Evolutionary conservation across 2,888 invertebrate genomes (phyloP), one percentile per base, ranked within the genome.

Genomic region (Stictocephala bisonia): DNA sequence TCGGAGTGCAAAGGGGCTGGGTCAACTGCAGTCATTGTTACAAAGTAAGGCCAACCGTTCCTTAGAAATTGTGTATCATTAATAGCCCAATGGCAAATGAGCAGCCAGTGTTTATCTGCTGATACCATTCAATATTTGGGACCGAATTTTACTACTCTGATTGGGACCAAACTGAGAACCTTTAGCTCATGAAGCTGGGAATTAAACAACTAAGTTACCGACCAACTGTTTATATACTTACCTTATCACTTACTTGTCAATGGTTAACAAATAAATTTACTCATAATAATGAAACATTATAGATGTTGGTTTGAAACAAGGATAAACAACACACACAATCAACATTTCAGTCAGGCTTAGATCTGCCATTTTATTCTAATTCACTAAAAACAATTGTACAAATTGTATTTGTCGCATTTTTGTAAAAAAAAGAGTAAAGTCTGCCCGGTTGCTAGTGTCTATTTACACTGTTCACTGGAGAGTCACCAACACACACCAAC

Each of bases 361-460:
- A 58, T 71, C 48, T 56, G 70, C 70, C 70, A 22, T 31, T 50
- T 58, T 71, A 41, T 56, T 70, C 70, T 71, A 71, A 71, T 58
- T 44, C 58, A 44, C 70, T 71, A 71, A 71, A 71, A 71, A 71
- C 70, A 71, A 71, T 71, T 71, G 70, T 71, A 71, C 70, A 71
- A 71, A 71, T 71, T 71, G 56, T 71, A 58, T 71, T 71, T 71
- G 58, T 71, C 70, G 70, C 35, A 58, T 71, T 71, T 71, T 67
- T 69, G 44, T 71, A 71, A 53, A 71, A 71, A 71, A 71, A 71
- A 44, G 48, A 22, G 29, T 31, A 58, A 70, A 56, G 41, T 58
- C 58, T 71, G 56, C 58, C 70, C 70, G 31, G 18, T 26, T 56
- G 20, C 56, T 56, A 56, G 58, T 26, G 58, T 44, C 56, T 44